Percentiles rank a stretch among this genome's conserved stretches.
Evolutionary conservation across 2,797 vertebrate species (phyloP).

Genomic region (Corythornis leucogaster): DNA sequence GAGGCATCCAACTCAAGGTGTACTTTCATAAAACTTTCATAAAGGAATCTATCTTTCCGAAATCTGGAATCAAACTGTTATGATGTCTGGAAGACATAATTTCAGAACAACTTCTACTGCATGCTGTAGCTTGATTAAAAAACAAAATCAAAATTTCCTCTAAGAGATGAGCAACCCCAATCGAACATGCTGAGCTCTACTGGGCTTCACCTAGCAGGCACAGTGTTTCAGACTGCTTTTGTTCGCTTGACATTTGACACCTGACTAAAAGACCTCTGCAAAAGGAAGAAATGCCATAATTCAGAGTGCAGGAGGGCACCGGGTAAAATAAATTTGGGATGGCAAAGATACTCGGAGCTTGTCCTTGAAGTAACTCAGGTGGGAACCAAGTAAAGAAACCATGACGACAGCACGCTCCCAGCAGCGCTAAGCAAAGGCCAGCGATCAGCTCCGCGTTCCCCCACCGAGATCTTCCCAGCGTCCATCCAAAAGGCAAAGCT

Average conservation of each 20-base stretch:
- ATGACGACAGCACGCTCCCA: background rate
- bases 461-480: background rate
- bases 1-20: background rate
- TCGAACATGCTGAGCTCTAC: background rate
- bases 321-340: background rate
- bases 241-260: too few relatives aligned
- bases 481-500: background rate
- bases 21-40: background rate
- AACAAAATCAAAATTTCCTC: too few relatives aligned
- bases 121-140: too few relatives aligned
- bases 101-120: background rate
- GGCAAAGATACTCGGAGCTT: background rate
- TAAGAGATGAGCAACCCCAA: too few relatives aligned
- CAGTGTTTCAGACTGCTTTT: background rate
- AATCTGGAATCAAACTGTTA: background rate
- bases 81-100: background rate
- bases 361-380: background rate
- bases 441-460: too few relatives aligned
- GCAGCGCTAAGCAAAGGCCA: background rate
- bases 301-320: background rate
- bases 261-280: background rate
- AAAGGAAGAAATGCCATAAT: background rate
- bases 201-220: background rate
- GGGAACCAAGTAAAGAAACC: background rate
- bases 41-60: background rate